A percentile compares a stretch with the other conserved stretches of the same genome.
phyloP scores from a whole-genome alignment of 2,113 vertebrate species.

The Atractosteus spatula region DNA sequence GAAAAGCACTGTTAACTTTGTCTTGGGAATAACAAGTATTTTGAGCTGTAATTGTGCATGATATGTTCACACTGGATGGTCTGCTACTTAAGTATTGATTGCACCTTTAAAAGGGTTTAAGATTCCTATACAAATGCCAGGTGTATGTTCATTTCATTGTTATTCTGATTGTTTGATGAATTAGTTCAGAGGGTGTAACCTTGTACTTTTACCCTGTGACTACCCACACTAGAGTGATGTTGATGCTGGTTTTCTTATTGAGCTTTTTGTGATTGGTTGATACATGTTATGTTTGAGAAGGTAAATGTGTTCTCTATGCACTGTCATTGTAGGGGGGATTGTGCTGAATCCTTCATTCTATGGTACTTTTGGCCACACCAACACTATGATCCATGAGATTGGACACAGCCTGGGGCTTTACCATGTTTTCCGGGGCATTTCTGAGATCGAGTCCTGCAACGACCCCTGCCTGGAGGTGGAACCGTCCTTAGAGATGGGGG shows the following conservation, averaged over 20 bases:
- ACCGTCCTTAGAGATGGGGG: slow-evolving; percentile 91
- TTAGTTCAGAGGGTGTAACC: too few species aligned
- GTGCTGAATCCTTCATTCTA: slow-evolving; percentile 96
- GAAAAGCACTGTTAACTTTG: too few species aligned
- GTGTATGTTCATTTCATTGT: not conserved
- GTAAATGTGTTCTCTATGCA: not conserved
- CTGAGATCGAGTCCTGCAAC: slow-evolving; percentile 93
- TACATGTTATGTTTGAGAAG: not conserved
- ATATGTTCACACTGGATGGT: too few species aligned
- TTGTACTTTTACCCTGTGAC: too few species aligned
- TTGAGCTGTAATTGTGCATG: not conserved
- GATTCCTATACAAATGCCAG: too few species aligned
- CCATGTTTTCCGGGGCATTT: slow-evolving; percentile 94
- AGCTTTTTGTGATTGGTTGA: not conserved
- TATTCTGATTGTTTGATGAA: not conserved
- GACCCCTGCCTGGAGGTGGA: slow-evolving; percentile 94
- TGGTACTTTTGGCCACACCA: slow-evolving; percentile 87
- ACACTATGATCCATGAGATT: slow-evolving; percentile 97
- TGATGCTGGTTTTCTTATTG: not conserved
- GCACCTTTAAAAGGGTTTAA: too few species aligned
- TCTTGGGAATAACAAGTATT: too few species aligned
- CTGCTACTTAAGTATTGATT: too few species aligned
- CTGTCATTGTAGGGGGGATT: slow-evolving; percentile 78
- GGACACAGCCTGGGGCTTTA: slow-evolving; percentile 95
- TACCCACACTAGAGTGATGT: not conserved